These are phyloP conservation scores for Lasioglossum leucozonium DNA, from an alignment of 2,888 invertebrate genomes.

Conservation along the genomic window DNA sequence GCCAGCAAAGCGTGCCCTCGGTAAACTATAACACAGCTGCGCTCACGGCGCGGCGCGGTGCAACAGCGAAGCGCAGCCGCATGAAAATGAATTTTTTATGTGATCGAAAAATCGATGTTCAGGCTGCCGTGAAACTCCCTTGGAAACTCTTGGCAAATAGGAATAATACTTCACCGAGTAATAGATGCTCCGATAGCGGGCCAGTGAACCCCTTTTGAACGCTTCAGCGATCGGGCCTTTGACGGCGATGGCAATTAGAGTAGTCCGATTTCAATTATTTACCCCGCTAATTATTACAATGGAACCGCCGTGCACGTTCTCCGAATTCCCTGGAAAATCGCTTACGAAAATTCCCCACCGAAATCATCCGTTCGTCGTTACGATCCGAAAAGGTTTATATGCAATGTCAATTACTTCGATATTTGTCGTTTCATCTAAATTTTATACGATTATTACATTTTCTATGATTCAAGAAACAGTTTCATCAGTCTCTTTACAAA, in stretches of 20 bases:
- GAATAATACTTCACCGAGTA: constrained; percentile 45
- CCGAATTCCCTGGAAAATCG: background rate
- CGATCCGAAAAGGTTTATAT: too few relatives aligned
- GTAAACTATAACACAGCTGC: constrained; percentile 51
- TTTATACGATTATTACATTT: too few relatives aligned
- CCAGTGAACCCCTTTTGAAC: constrained; percentile 40
- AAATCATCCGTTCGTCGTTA: background rate
- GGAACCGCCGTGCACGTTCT: background rate
- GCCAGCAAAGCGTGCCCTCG: constrained; percentile 57
- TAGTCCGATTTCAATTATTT: background rate
- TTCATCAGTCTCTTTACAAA: background rate
- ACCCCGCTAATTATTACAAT: background rate
- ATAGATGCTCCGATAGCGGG: constrained; percentile 48
- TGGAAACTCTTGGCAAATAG: constrained; percentile 54
- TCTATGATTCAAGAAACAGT: too few relatives aligned
- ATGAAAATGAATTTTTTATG: constrained; percentile 59
- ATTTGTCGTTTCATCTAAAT: too few relatives aligned
- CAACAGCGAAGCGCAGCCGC: constrained; percentile 31
- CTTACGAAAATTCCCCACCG: background rate
- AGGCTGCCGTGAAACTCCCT: constrained; percentile 47
- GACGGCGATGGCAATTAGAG: constrained; percentile 18
- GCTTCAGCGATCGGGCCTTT: constrained; percentile 31
- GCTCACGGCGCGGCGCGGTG: constrained; percentile 13
- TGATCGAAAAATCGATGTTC: constrained; percentile 60
- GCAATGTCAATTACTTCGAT: too few relatives aligned